phyloP scores from a whole-genome alignment of 30 jellyfish, hydroid and myxozoan species.

The Phacellophora camtschatica region DNA sequence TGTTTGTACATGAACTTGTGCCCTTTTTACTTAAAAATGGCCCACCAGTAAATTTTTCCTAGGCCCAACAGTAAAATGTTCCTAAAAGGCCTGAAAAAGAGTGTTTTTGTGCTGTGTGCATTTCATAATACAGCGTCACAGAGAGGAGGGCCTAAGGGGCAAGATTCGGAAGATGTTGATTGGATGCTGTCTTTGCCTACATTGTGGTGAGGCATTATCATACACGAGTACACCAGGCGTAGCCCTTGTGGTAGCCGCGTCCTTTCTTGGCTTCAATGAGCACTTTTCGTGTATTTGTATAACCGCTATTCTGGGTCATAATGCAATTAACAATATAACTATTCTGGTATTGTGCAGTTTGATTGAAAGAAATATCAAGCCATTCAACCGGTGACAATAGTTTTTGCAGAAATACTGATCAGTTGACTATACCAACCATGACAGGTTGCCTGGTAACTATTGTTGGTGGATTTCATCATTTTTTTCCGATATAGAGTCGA shows the following conservation, averaged over 20 bases:
- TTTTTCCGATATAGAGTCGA: no score
- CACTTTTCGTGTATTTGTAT: not conserved
- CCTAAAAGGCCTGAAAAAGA: no score
- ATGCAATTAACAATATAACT: constrained; percentile 2
- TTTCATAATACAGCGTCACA: not conserved
- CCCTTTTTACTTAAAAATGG: no score
- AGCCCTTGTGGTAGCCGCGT: constrained; percentile 40
- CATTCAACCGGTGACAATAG: not conserved
- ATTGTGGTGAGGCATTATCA: no score
- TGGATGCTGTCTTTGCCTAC: no score
- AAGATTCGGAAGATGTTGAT: no score
- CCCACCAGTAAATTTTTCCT: no score
- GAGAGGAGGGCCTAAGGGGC: not conserved
- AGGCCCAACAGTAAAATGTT: no score
- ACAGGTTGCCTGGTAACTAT: not conserved
- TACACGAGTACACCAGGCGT: not conserved
- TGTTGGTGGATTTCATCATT: not conserved
- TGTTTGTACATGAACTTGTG: no score
- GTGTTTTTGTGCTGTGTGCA: no score
- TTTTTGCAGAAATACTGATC: not conserved
- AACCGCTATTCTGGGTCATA: constrained; percentile 8
- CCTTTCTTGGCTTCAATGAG: constrained; percentile 17
- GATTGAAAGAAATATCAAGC: not conserved
- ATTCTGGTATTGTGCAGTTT: not conserved
- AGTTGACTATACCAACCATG: not conserved